Percentiles rank a stretch among this genome's conserved stretches.
These are phyloP conservation scores for Diplazon laetatorius DNA, from an alignment of 2,888 invertebrate genomes.

Conservation along the genomic window DNA sequence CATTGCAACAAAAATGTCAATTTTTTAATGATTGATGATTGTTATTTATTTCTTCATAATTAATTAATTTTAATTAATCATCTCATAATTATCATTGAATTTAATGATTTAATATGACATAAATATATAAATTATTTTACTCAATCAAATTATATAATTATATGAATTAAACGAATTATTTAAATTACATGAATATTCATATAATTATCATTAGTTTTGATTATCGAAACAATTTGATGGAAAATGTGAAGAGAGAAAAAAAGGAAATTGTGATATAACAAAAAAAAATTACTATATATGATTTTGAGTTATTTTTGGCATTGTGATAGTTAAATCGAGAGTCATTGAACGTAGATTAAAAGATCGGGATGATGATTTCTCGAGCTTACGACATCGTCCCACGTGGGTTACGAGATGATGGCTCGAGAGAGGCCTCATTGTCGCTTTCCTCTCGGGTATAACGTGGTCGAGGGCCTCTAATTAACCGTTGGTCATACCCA, in stretches of 20 bases:
- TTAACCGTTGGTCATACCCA: conserved; percentile 43
- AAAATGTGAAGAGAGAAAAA: conserved; percentile 7
- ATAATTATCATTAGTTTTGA: not conserved
- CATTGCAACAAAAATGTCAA: no score
- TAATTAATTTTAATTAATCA: not conserved
- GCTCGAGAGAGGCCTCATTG: conserved; percentile 36
- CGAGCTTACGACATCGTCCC: conserved; percentile 50
- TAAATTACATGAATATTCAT: not conserved
- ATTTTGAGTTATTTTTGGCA: conserved; percentile 23
- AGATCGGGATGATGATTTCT: conserved; percentile 34
- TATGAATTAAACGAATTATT: no score
- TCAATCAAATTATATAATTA: no score
- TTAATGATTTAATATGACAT: not conserved
- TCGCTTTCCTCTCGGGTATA: conserved; percentile 40
- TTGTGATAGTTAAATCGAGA: conserved; percentile 36
- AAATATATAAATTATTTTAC: not conserved
- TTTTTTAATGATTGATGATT: no score
- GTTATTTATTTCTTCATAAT: not conserved
- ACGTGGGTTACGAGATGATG: conserved; percentile 52
- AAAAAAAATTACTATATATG: conserved; percentile 5
- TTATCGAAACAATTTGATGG: not conserved
- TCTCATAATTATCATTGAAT: no score
- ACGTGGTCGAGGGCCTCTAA: conserved; percentile 44
- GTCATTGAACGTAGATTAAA: conserved; percentile 36
- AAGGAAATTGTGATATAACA: no score